phyloP scores from a whole-genome alignment of 2,797 vertebrate genomes.

The Adrianichthys oophorus region DNA sequence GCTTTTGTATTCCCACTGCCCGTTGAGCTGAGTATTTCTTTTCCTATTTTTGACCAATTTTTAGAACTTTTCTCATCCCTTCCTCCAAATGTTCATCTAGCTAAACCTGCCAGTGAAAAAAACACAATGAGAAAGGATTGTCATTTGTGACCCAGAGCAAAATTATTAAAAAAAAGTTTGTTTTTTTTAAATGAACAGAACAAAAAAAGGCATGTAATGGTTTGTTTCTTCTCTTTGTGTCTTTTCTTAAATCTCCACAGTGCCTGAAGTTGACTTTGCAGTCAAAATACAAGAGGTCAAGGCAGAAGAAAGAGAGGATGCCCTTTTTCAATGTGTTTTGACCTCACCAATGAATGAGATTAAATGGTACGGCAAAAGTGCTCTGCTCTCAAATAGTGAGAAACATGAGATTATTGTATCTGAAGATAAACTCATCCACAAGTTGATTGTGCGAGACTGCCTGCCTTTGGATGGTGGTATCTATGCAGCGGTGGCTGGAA shows the following conservation, averaged over 20 bases:
- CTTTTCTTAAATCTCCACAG: slow-evolving; percentile 44
- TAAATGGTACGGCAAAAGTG: slow-evolving; percentile 81
- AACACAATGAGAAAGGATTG: too few relatives aligned
- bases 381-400: slow-evolving; percentile 58
- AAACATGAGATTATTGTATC: slow-evolving; percentile 80
- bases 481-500: slow-evolving; percentile 83
- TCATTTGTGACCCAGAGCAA: too few relatives aligned
- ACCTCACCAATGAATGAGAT: slow-evolving; percentile 73
- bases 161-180: too few relatives aligned
- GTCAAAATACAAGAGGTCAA: slow-evolving; percentile 78
- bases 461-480: slow-evolving; percentile 82
- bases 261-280: slow-evolving; percentile 76
- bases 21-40: too few relatives aligned
- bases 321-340: slow-evolving; percentile 82
- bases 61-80: too few relatives aligned
- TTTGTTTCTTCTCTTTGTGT: slow-evolving; percentile 5
- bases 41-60: too few relatives aligned
- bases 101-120: too few relatives aligned
- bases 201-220: neutral
- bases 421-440: slow-evolving; percentile 87
- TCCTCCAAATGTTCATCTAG: too few relatives aligned
- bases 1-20: too few relatives aligned
- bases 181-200: neutral
- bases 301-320: slow-evolving; percentile 79
- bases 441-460: slow-evolving; percentile 78